Percentiles rank a stretch among this genome's conserved stretches.
phyloP scores from a whole-genome alignment of 2,888 invertebrate genomes.

The Congeria kusceri region DNA sequence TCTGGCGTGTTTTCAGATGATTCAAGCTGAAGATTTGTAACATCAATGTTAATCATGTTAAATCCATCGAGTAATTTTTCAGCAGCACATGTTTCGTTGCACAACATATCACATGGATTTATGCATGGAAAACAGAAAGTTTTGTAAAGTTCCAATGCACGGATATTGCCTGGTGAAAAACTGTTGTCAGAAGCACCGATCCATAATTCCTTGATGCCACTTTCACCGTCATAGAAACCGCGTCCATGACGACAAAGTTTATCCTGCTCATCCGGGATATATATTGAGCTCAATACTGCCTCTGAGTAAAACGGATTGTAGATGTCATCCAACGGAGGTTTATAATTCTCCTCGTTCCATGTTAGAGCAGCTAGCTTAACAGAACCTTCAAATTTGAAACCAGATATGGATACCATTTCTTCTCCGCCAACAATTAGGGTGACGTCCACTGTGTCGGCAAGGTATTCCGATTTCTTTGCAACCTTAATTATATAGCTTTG shows the following conservation, averaged over 20 bases:
- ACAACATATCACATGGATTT: conserved; percentile 52
- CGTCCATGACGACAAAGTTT: conserved; percentile 64
- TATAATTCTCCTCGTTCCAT: conserved; percentile 64
- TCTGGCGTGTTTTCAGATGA: not conserved
- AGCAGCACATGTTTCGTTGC: conserved; percentile 46
- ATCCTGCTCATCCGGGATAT: conserved; percentile 50
- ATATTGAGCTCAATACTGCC: conserved; percentile 43
- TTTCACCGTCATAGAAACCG: conserved; percentile 67
- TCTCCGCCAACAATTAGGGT: conserved; percentile 39
- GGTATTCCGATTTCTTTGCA: conserved; percentile 21
- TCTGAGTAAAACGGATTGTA: conserved; percentile 64
- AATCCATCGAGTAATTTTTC: conserved; percentile 37
- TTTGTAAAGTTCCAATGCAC: conserved; percentile 41
- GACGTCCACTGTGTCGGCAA: conserved; percentile 35
- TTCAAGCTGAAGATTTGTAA: conserved; percentile 21
- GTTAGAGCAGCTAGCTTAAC: conserved; percentile 39
- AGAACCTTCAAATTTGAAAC: conserved; percentile 37
- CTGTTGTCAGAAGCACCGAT: conserved; percentile 63
- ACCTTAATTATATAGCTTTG: conserved; percentile 40
- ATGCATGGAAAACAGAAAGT: conserved; percentile 63
- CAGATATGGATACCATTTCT: conserved; percentile 35
- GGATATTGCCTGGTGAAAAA: conserved; percentile 51
- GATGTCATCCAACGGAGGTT: conserved; percentile 60
- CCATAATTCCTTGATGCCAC: conserved; percentile 69
- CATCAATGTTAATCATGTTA: conserved; percentile 43